phyloP scores from a whole-genome alignment of 2,113 vertebrate species.

The Myanophis thanlyinensis region DNA sequence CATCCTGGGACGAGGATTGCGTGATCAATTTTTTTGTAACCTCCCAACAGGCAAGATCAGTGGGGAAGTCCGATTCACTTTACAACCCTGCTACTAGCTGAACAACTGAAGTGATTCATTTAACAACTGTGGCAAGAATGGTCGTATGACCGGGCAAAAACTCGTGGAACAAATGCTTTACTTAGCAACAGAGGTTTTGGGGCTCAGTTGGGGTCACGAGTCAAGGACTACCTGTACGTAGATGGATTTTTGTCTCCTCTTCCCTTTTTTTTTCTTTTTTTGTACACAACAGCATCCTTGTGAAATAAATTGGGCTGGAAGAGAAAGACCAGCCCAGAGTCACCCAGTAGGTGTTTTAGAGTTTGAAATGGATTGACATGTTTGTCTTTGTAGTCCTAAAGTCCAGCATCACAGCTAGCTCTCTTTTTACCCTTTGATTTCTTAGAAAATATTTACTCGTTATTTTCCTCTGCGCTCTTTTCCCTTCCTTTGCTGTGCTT shows the following conservation, averaged over 20 bases:
- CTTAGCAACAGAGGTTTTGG: not conserved
- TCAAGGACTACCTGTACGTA: not conserved
- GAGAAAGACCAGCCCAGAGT: not conserved
- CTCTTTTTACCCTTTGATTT: conserved; percentile 29
- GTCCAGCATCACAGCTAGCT: not conserved
- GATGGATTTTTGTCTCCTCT: not conserved
- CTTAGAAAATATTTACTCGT: not conserved
- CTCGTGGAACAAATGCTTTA: not conserved
- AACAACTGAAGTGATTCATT: no score
- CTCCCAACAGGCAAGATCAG: not conserved
- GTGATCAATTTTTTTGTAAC: not conserved
- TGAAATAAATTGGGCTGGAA: not conserved
- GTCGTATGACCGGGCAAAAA: not conserved
- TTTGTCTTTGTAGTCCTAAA: not conserved
- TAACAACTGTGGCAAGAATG: not conserved
- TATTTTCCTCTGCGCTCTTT: not conserved
- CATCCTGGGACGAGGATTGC: not conserved
- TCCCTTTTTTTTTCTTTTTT: not conserved
- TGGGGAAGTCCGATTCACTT: no score
- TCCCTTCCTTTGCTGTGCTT: not conserved
- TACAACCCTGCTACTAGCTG: no score
- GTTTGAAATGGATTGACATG: not conserved
- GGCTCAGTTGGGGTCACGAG: not conserved
- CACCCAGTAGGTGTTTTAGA: not conserved
- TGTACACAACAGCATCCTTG: not conserved